phyloP scores from a whole-genome alignment of 2,797 vertebrate species.

The Gadopsis bispinosus region DNA sequence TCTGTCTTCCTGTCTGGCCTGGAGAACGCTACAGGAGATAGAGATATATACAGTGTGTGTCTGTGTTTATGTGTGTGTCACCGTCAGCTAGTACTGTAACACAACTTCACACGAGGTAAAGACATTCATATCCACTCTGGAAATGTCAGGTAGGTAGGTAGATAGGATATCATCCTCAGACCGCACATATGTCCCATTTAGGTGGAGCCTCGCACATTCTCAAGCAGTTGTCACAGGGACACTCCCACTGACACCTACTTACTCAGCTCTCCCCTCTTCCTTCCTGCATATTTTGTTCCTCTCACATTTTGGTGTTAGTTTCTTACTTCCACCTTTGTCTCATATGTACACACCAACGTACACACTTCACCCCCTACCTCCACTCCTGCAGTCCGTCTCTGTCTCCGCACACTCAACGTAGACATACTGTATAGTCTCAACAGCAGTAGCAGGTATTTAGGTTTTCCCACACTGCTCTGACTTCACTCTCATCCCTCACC shows the following conservation, averaged over 20 bases:
- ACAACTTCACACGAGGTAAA: constrained; percentile 43
- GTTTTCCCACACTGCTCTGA: constrained; percentile 26
- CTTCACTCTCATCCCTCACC: constrained; percentile 6
- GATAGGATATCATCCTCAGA: constrained; percentile 51
- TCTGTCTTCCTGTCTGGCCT: constrained; percentile 70
- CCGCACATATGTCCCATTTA: constrained; percentile 48
- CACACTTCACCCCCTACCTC: not conserved
- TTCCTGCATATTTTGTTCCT: constrained; percentile 15
- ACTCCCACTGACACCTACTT: constrained; percentile 43
- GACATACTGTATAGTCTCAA: constrained; percentile 15
- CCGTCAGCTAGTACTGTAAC: constrained; percentile 13
- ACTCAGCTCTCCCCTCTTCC: constrained; percentile 27
- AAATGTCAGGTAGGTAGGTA: constrained; percentile 21
- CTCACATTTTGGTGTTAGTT: not conserved
- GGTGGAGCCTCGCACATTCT: constrained; percentile 48
- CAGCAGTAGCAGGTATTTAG: constrained; percentile 28
- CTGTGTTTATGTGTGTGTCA: constrained; percentile 6
- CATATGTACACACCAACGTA: too few species aligned
- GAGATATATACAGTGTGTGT: constrained; percentile 24
- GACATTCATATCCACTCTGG: constrained; percentile 36
- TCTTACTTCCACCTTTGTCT: not conserved
- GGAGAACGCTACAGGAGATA: constrained; percentile 47
- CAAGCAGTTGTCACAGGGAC: constrained; percentile 37
- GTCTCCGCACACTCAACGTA: not conserved
- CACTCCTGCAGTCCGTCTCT: not conserved